A percentile compares a stretch with the other conserved stretches of the same genome.
These are phyloP conservation scores for Campaea margaritaria DNA, from an alignment of 2,888 invertebrate genomes.

Conservation along the genomic window DNA sequence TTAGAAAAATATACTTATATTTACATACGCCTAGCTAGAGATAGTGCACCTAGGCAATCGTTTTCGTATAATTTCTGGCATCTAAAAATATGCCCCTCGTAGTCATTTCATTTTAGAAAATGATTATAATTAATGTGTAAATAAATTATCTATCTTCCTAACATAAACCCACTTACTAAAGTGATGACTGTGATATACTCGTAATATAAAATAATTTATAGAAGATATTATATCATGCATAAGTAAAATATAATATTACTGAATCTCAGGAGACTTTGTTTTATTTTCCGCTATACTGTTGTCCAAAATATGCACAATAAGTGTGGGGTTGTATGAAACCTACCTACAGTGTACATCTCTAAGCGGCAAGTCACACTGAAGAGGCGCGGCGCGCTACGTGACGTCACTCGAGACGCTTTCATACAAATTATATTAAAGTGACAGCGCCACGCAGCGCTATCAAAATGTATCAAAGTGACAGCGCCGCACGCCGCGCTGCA, in stretches of 20 bases:
- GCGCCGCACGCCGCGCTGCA: too few species aligned
- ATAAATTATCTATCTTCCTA: conserved; percentile 49
- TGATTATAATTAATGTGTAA: conserved; percentile 40
- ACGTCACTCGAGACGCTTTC: too few species aligned
- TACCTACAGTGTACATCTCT: too few species aligned
- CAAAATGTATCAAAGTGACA: too few species aligned
- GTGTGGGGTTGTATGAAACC: too few species aligned
- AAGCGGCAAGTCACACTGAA: too few species aligned
- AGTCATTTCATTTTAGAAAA: conserved; percentile 42
- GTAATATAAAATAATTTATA: conserved; percentile 64
- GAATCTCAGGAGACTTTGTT: conserved; percentile 46
- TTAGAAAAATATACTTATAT: conserved; percentile 29
- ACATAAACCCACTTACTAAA: conserved; percentile 80
- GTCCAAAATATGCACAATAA: too few species aligned
- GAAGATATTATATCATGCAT: conserved; percentile 68
- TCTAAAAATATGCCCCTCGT: conserved; percentile 28
- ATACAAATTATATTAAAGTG: too few species aligned
- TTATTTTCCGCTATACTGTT: conserved; percentile 8
- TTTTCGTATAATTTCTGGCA: conserved; percentile 36
- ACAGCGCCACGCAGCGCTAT: too few species aligned
- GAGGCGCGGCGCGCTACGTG: too few species aligned
- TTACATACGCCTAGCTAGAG: conserved; percentile 31
- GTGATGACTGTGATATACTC: conserved; percentile 85
- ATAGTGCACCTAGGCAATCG: conserved; percentile 45
- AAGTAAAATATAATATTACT: conserved; percentile 69